Evolutionary conservation across 53 echinoderm and acorn worm species (phyloP).

Genomic region (Stichopus horrens): DNA sequence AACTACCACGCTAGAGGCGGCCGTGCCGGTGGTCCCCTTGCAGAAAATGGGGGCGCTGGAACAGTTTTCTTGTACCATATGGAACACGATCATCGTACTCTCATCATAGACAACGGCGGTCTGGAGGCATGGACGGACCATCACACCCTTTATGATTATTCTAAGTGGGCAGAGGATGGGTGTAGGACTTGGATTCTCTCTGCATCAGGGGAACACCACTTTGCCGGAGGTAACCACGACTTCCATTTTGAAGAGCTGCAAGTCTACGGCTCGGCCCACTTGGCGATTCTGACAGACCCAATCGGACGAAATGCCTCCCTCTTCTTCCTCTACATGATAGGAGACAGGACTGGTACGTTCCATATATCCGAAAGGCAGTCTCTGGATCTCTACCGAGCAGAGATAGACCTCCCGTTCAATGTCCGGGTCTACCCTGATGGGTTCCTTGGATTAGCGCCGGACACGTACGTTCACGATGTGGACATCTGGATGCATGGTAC

Average conservation of each 20-base stretch:
- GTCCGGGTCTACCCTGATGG: conserved; percentile 80
- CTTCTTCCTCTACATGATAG: conserved; percentile 91
- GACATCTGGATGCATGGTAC: conserved; percentile 83
- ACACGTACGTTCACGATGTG: conserved; percentile 79
- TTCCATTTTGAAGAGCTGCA: conserved; percentile 93
- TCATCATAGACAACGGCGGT: conserved; percentile 88
- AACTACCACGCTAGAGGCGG: conserved; percentile 82
- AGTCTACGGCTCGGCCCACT: conserved; percentile 77
- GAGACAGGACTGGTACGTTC: conserved; percentile 81
- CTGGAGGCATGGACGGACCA: conserved; percentile 56
- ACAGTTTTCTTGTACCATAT: conserved; percentile 87
- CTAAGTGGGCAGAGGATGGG: conserved; percentile 70
- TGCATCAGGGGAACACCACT: conserved; percentile 75
- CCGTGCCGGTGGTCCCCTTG: conserved; percentile 49
- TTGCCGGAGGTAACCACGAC: conserved; percentile 73
- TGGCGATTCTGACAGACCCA: conserved; percentile 78
- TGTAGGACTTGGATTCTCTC: conserved; percentile 90
- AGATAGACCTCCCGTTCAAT: conserved; percentile 85
- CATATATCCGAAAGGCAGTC: conserved; percentile 74
- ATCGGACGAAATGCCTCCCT: conserved; percentile 64
- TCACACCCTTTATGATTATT: conserved; percentile 67
- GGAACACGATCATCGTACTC: conserved; percentile 74
- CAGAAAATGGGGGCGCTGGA: conserved; percentile 84
- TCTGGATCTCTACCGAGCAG: conserved; percentile 74
- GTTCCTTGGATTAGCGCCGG: conserved; percentile 81